Evolutionary conservation across 2,888 invertebrate species (phyloP), one percentile per base, ranked within the genome.

Genomic region (Caenorhabditis sp.): DNA sequence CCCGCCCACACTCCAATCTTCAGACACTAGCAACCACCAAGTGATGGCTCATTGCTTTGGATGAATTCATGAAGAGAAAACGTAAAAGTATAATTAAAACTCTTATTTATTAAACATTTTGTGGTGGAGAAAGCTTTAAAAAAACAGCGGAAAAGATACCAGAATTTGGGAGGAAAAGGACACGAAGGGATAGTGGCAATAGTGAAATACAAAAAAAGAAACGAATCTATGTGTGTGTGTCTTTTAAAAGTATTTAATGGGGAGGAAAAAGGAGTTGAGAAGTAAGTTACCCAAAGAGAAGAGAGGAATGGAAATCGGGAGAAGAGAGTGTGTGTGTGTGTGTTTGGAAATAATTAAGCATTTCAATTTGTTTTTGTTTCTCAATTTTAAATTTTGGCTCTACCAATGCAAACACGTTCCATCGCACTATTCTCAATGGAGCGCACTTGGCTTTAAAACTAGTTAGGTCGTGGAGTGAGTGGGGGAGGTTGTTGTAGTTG

Each of bases 161-260:
- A 65, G 65, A 65, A 43, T 65, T 55, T 20, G 46, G 65, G 45
- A n/a, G 37, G 63, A 45, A 65, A 55, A 65, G 53, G 55, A 65
- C 53, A 63, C 63, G 63, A 63, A 63, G 62, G 27, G 26, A 55
- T 63, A 53, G 63, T 63, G 53, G 63, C 53, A 65, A 55, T 32
- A 53, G 32, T 41, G 11, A 35, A 13, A 35, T 13, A 35, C 24
- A 20, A 26, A 41, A 37, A 43, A 13, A 32, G 15, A 50, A 50
- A n/a, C n/a, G n/a, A n/a, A n/a, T n/a, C n/a, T n/a, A n/a, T n/a
- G n/a, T 63, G n/a, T 41, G 27, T 13, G 27, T 41, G 30, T 22
- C 7, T 27, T 35, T 17, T 15, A 1, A 39, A 39, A 13, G 32
- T 30, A 46, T 41, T 27, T 30, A 7, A 52, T 8, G 24, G 24